Percentiles rank a stretch among this genome's conserved stretches.
Conservation (phyloP, 1,140 invertebrate species). For the Drosophila gunungcola region DNA sequence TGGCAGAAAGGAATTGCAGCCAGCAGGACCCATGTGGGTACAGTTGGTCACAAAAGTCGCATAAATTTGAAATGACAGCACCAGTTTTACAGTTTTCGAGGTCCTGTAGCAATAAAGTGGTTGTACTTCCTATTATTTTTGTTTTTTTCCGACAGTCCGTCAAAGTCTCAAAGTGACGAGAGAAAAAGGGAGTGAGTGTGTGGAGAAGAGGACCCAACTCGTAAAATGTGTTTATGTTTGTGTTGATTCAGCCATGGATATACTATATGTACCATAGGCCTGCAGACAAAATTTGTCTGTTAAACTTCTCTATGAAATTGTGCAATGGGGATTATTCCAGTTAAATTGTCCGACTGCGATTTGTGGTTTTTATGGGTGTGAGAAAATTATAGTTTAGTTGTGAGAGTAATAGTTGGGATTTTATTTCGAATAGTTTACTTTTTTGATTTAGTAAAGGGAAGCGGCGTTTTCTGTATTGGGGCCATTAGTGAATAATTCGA, state of each 20-base stretch:
- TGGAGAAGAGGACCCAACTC: conserved; percentile 10
- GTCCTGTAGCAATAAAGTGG: conserved; percentile 74
- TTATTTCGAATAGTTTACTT: no score
- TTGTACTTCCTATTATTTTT: conserved; percentile 13
- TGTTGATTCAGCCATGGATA: conserved; percentile 19
- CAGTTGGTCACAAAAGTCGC: conserved; percentile 77
- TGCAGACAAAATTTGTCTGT: conserved; percentile 38
- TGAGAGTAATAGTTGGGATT: no score
- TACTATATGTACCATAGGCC: conserved; percentile 10
- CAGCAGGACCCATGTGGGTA: conserved; percentile 28
- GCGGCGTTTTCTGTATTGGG: no score
- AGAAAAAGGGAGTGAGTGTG: neutral
- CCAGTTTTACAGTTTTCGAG: conserved; percentile 77
- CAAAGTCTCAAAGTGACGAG: conserved; percentile 40
- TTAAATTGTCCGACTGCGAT: conserved; percentile 49
- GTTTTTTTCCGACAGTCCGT: conserved; percentile 29
- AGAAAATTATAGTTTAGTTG: neutral
- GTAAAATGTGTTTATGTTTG: conserved; percentile 60
- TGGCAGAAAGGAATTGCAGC: conserved; percentile 49
- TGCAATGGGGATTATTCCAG: conserved; percentile 57
- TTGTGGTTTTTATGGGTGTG: neutral
- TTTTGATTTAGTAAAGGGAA: no score
- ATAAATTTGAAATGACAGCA: conserved; percentile 82
- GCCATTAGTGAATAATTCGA: no score
- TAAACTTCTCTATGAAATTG: conserved; percentile 51